A percentile compares a stretch with the other conserved stretches of the same genome.
phyloP scores from a whole-genome alignment of 2,113 vertebrate species.

The Lophotis ruficrista region DNA sequence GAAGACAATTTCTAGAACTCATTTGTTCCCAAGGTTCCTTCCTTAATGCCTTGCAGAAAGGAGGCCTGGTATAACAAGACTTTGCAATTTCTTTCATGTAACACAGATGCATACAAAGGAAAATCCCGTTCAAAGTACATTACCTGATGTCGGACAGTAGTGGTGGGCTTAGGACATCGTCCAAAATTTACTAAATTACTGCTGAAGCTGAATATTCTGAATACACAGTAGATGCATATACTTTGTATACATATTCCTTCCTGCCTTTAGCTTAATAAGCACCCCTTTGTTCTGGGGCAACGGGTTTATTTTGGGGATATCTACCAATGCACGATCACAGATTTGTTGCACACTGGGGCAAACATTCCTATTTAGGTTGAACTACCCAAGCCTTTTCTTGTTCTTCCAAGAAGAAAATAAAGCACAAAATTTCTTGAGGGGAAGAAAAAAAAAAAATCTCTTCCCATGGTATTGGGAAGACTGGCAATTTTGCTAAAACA shows the following conservation, averaged over 20 bases:
- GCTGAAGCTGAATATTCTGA: not conserved
- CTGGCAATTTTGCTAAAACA: not conserved
- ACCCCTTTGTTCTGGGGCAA: not conserved
- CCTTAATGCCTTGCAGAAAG: not conserved
- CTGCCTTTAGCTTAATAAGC: not conserved
- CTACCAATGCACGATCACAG: not conserved
- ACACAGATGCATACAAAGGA: not conserved
- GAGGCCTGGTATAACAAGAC: not conserved
- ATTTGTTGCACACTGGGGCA: not conserved
- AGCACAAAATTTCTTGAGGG: not conserved
- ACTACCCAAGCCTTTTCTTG: not conserved
- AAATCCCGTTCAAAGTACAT: not conserved
- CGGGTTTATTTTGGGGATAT: not conserved
- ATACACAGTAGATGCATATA: not conserved
- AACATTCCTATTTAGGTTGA: not conserved
- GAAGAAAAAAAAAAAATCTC: too few species aligned
- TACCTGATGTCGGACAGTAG: not conserved
- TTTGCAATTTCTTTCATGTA: not conserved
- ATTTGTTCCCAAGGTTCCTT: not conserved
- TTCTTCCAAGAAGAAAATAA: not conserved
- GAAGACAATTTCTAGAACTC: slow-evolving; percentile 9
- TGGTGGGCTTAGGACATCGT: not conserved
- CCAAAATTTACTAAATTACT: not conserved
- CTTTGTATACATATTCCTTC: not conserved
- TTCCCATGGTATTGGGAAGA: not conserved